Evolutionary conservation across 1,140 invertebrate species (phyloP), one percentile per base, ranked within the genome.

Genomic region (Leptinotarsa undecemlineata): DNA sequence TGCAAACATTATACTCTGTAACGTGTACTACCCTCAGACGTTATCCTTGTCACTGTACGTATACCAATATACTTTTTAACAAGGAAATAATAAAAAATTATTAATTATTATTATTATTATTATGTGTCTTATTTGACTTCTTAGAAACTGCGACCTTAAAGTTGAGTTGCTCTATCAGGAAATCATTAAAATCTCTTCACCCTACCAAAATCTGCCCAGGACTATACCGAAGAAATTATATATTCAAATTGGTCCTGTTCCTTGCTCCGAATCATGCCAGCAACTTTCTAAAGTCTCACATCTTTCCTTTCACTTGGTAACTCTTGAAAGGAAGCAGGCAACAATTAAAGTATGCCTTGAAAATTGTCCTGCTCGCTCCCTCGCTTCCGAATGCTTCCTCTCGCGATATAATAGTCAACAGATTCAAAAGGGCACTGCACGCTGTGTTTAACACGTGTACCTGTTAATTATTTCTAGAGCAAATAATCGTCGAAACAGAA

Each of bases 381-480:
- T 42, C 33, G 33, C 33, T 42, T 42, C 33, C 33, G 33, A 42
- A 42, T 42, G 33, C 33, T 42, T 17, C 15, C 51, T 19, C 51
- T 19, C 14, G 51, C 51, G n/a, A 19, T 57, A 57, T 57, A 42
- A 42, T 42, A 57, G 51, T 57, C n/a, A 57, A 57, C 51, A 15
- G 51, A 57, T 57, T 57, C 51, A 57, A 17, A 42, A 57, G 51
- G n/a, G 51, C n/a, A 19, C 51, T 15, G n/a, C n/a, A 57, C 51
- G 51, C 51, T 57, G 51, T 57, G 51, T 57, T 57, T 21, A 57
- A 57, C 51, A 57, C 51, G 51, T 57, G 51, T 57, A 57, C 51
- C 15, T 57, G 51, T n/a, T 57, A 57, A 57, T 57, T 57, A 57
- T 57, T 57, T 19, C 17, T 57, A 57, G 51, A n/a, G n/a, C 3